phyloP scores from a whole-genome alignment of 2,113 vertebrate species.

The Urocitellus parryii region DNA sequence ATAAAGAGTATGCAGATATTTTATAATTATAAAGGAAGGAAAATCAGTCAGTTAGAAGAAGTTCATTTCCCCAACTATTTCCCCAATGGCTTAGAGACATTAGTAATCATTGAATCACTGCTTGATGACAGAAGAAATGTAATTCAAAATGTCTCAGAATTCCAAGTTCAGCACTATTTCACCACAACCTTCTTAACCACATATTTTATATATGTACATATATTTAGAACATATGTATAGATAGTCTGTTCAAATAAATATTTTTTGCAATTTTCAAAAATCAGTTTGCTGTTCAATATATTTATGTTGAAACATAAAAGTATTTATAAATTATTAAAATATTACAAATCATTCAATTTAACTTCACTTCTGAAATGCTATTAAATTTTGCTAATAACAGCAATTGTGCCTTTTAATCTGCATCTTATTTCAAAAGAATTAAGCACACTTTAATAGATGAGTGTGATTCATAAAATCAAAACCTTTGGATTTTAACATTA shows the following conservation, averaged over 20 bases:
- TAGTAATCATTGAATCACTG: not conserved
- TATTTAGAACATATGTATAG: too few species aligned
- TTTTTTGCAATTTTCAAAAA: conserved; percentile 12
- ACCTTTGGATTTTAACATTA: not conserved
- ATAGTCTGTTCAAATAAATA: too few species aligned
- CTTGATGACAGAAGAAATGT: not conserved
- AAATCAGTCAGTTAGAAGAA: not conserved
- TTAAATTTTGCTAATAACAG: not conserved
- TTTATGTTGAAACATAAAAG: not conserved
- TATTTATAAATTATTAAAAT: not conserved
- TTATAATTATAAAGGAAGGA: not conserved
- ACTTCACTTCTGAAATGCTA: conserved; percentile 25
- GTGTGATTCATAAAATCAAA: not conserved
- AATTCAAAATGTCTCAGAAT: not conserved
- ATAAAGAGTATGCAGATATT: not conserved
- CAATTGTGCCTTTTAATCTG: not conserved
- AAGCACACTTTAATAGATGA: not conserved
- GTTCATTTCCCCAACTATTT: not conserved
- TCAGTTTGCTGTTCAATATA: not conserved
- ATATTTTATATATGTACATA: not conserved
- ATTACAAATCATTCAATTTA: not conserved
- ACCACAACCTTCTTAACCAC: not conserved
- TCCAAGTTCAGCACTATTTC: not conserved
- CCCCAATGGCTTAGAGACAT: not conserved
- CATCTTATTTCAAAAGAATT: conserved; percentile 23